Conservation (phyloP, 1,140 invertebrate species). For the Diplogasteroides magnus region DNA sequence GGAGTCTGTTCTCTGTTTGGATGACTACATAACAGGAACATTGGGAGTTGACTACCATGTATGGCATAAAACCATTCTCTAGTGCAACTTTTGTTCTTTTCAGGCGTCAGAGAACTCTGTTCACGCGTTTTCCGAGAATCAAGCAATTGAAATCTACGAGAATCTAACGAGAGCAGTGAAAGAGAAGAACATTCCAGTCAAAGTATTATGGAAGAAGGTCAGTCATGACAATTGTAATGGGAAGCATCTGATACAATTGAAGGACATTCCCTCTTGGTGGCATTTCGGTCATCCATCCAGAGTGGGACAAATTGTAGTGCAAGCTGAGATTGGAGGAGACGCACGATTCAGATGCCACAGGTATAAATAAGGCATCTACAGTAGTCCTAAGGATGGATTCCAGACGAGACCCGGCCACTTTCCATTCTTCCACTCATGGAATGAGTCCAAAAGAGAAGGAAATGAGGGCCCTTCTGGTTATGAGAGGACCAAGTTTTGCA, state of each 20-base stretch:
- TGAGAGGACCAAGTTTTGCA: slow-evolving; percentile 22
- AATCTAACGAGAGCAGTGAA: slow-evolving; percentile 16
- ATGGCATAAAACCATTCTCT: not conserved
- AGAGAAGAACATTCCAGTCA: slow-evolving; percentile 15
- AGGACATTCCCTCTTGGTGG: slow-evolving; percentile 19
- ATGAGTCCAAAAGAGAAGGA: slow-evolving; percentile 18
- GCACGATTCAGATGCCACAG: not conserved
- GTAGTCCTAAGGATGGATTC: not conserved
- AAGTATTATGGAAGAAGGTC: slow-evolving; percentile 22
- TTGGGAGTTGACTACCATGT: not conserved
- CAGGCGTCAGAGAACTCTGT: slow-evolving; percentile 23
- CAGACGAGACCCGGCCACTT: not conserved
- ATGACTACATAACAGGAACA: not conserved
- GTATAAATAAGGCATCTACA: not conserved
- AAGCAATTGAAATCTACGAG: slow-evolving; percentile 17
- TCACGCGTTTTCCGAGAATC: slow-evolving; percentile 13
- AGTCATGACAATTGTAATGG: not conserved
- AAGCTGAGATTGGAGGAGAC: slow-evolving; percentile 17
- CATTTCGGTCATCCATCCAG: slow-evolving; percentile 15
- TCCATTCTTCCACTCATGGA: slow-evolving; percentile 30
- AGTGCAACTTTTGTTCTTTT: too few species aligned
- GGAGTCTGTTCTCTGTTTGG: not conserved
- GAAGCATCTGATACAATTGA: not conserved
- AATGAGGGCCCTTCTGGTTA: slow-evolving; percentile 23
- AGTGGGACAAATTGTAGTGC: slow-evolving; percentile 16